Conservation (phyloP, 2,113 vertebrate genomes). For the Brachypteracias leptosomus region DNA sequence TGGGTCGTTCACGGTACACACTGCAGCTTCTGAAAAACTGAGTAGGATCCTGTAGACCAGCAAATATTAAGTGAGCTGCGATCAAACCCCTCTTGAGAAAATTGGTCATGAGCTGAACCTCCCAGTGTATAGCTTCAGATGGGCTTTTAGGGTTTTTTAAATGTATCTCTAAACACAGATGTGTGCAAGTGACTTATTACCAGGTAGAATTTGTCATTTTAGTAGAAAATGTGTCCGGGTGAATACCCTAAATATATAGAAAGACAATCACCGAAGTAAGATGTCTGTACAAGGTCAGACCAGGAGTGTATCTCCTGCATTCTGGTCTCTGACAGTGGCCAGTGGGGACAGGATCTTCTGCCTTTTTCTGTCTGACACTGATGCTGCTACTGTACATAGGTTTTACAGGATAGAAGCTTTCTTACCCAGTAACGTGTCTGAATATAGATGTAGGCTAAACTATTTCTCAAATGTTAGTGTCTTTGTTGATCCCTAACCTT, state of each 20-base stretch:
- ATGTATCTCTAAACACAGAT: neutral
- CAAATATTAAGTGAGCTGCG: neutral
- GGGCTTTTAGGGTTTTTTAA: neutral
- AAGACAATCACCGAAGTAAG: neutral
- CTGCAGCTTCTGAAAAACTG: neutral
- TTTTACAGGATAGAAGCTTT: neutral
- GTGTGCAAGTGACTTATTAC: neutral
- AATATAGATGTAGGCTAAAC: neutral
- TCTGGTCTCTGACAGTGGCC: neutral
- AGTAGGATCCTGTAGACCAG: neutral
- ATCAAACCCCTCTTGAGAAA: neutral
- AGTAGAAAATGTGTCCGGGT: neutral
- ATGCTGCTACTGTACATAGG: fast-evolving
- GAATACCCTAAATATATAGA: neutral
- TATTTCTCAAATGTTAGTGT: neutral
- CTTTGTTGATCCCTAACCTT: neutral
- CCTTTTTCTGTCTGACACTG: neutral
- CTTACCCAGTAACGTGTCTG: neutral
- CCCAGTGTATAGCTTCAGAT: neutral
- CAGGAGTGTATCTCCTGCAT: neutral
- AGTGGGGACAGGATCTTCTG: neutral
- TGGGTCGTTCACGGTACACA: neutral
- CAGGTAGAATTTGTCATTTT: neutral
- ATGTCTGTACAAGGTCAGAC: neutral
- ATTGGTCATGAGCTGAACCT: neutral